Evolutionary conservation across 1,140 invertebrate genomes (phyloP).

Genomic region (Eriosoma lanigerum): DNA sequence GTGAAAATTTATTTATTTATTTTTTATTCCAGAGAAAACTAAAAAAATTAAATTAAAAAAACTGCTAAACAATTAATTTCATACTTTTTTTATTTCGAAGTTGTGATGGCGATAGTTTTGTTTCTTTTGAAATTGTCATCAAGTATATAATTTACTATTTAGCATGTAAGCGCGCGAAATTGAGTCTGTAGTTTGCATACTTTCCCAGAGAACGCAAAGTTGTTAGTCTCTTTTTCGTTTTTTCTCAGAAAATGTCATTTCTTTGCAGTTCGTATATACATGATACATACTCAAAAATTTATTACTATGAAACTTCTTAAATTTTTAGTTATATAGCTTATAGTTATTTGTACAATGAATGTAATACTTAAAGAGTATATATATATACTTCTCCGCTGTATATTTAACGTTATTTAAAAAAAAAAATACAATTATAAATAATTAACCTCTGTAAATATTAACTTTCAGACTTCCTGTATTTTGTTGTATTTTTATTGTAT

Average conservation of each 20-base stretch:
- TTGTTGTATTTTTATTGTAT: too few relatives aligned
- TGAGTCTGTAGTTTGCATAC: background rate
- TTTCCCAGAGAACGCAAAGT: background rate
- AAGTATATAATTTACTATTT: background rate
- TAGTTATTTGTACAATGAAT: too few relatives aligned
- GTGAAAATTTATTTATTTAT: background rate
- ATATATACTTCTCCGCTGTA: background rate
- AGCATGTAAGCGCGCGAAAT: background rate
- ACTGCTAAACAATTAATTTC: background rate
- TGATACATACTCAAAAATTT: background rate
- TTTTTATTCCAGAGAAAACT: background rate
- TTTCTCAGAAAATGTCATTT: background rate
- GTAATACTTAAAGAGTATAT: too few relatives aligned
- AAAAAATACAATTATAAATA: too few relatives aligned
- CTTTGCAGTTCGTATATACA: background rate
- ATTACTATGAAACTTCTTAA: background rate
- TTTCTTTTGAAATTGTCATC: background rate
- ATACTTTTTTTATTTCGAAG: background rate
- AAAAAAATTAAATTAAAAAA: background rate
- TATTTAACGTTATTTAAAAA: background rate
- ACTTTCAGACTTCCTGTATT: too few relatives aligned
- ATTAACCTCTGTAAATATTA: too few relatives aligned
- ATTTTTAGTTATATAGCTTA: background rate
- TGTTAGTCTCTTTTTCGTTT: background rate
- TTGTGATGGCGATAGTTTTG: background rate